A percentile compares a stretch with the other conserved stretches of the same genome.
phyloP scores from a whole-genome alignment of 2,113 vertebrate genomes.

The Dipodomys spectabilis region DNA sequence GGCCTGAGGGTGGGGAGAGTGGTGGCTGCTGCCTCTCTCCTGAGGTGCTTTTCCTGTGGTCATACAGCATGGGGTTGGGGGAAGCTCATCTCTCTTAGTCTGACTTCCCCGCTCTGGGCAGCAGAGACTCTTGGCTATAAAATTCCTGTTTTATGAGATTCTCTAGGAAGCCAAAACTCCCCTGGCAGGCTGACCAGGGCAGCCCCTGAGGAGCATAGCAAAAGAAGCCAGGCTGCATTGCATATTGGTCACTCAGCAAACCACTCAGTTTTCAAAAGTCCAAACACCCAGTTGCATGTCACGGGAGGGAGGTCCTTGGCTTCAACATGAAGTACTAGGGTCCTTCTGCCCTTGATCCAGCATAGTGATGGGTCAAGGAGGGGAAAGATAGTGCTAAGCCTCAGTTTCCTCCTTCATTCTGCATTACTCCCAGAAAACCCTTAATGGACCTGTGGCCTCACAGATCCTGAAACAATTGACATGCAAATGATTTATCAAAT shows the following conservation, averaged over 20 bases:
- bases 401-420: neutral
- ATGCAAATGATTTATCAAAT: neutral
- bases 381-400: neutral
- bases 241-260: neutral
- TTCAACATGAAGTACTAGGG: neutral
- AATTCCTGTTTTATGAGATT: constrained; percentile 64
- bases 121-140: constrained; percentile 48
- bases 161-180: constrained; percentile 71
- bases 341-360: neutral
- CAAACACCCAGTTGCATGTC: neutral
- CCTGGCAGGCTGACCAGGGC: constrained; percentile 57
- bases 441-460: neutral
- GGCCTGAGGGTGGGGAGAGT: neutral
- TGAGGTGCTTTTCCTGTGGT: neutral
- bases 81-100: neutral
- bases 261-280: neutral
- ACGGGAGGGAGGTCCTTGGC: neutral
- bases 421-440: neutral
- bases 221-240: neutral
- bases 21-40: neutral
- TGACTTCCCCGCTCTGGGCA: constrained; percentile 34
- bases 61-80: neutral
- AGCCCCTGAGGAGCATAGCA: neutral
- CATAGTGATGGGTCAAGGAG: neutral
- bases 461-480: neutral